Conservation (phyloP, 2,113 vertebrate species). For the Atlantisia rogersi region DNA sequence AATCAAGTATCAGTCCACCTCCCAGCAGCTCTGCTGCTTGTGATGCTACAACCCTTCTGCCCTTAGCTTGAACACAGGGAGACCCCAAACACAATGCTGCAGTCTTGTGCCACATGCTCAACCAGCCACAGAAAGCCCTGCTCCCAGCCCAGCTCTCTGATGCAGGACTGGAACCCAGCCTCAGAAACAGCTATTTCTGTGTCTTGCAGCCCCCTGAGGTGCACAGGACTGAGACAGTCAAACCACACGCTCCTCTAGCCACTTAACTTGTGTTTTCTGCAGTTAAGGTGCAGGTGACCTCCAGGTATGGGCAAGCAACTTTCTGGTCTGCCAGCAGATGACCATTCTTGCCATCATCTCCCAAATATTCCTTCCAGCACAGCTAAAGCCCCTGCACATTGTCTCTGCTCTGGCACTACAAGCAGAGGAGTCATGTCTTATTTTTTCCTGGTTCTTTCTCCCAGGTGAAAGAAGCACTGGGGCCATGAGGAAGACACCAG, state of each 20-base stretch:
- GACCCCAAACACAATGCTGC: accelerated
- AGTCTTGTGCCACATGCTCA: too few species aligned
- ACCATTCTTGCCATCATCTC: background rate
- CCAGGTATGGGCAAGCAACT: background rate
- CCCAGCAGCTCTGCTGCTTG: background rate
- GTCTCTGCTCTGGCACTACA: background rate
- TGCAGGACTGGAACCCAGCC: background rate
- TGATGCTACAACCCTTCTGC: background rate
- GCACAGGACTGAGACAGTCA: background rate
- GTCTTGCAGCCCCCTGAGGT: background rate
- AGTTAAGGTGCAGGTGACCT: background rate
- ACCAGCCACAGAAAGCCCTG: background rate
- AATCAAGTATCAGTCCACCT: background rate
- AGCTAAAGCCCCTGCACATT: background rate
- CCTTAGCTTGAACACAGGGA: too few species aligned
- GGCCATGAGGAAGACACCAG: background rate
- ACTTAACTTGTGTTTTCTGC: background rate
- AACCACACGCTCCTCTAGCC: background rate
- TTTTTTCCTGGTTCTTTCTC: background rate
- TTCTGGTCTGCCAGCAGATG: background rate
- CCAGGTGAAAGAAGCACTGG: background rate
- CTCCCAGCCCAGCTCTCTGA: background rate
- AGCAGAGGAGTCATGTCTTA: background rate
- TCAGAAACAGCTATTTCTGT: background rate
- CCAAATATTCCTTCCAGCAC: background rate